A percentile compares a stretch with the other conserved stretches of the same genome.
phyloP scores from a whole-genome alignment of 2,113 vertebrate species.

The Macheiramphus alcinus region DNA sequence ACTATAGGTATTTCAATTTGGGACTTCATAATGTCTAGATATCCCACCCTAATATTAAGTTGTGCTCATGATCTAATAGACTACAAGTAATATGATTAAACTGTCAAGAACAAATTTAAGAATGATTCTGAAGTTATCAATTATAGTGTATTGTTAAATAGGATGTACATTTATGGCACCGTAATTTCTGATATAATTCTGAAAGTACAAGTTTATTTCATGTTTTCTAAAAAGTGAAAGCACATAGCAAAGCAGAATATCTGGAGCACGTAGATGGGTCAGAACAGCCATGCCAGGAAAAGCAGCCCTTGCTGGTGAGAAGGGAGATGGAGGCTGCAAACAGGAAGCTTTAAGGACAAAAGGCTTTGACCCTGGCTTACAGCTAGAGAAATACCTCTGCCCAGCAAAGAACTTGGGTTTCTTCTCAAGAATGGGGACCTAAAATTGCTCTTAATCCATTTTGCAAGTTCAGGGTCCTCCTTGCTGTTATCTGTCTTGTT shows the following conservation, averaged over 20 bases:
- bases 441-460: neutral
- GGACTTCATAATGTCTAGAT: neutral
- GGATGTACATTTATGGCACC: neutral
- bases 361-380: neutral
- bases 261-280: neutral
- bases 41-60: neutral
- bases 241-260: neutral
- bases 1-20: neutral
- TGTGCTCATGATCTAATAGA: neutral
- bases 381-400: neutral
- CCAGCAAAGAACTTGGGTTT: neutral
- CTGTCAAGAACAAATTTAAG: neutral
- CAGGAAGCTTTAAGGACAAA: neutral
- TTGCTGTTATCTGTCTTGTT: neutral
- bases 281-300: neutral
- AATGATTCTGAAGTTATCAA: neutral
- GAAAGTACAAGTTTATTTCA: neutral
- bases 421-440: neutral
- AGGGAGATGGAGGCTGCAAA: neutral
- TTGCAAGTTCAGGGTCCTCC: neutral
- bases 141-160: neutral
- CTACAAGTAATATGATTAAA: neutral
- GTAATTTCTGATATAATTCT: neutral
- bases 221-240: neutral
- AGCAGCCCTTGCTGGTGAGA: neutral